Percentiles rank a stretch among this genome's conserved stretches.
phyloP scores from a whole-genome alignment of 64 coral and sea anemone species.

The Porites australiensis region DNA sequence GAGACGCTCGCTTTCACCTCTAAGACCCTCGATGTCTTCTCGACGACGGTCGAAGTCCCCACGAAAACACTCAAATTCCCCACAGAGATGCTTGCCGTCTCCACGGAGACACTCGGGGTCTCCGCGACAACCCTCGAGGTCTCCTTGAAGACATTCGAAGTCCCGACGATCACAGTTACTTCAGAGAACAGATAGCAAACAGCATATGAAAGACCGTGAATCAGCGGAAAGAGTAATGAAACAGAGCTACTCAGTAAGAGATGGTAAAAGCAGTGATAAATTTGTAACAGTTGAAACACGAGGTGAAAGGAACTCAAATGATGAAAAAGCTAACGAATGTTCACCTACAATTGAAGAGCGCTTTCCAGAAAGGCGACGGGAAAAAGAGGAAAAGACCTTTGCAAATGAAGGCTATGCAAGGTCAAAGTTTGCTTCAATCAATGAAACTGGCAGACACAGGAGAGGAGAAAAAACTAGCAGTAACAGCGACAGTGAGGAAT shows the following conservation, averaged over 20 bases:
- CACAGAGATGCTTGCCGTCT: neutral
- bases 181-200: neutral
- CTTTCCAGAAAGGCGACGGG: too few relatives aligned
- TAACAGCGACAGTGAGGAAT: neutral
- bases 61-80: neutral
- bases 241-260: neutral
- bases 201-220: neutral
- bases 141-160: neutral
- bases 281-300: neutral
- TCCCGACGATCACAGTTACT: neutral
- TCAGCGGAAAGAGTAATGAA: neutral
- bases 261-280: too few relatives aligned
- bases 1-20: too few relatives aligned
- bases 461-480: neutral
- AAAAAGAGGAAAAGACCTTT: neutral
- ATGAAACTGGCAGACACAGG: too few relatives aligned
- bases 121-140: neutral
- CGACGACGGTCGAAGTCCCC: neutral
- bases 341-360: too few relatives aligned
- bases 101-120: neutral
- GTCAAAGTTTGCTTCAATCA: constrained; percentile 3
- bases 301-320: neutral
- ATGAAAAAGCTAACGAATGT: too few relatives aligned
- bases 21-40: too few relatives aligned
- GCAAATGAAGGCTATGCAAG: neutral